Evolutionary conservation across 1,140 invertebrate species (phyloP).

Genomic region (Ylistrum balloti): DNA sequence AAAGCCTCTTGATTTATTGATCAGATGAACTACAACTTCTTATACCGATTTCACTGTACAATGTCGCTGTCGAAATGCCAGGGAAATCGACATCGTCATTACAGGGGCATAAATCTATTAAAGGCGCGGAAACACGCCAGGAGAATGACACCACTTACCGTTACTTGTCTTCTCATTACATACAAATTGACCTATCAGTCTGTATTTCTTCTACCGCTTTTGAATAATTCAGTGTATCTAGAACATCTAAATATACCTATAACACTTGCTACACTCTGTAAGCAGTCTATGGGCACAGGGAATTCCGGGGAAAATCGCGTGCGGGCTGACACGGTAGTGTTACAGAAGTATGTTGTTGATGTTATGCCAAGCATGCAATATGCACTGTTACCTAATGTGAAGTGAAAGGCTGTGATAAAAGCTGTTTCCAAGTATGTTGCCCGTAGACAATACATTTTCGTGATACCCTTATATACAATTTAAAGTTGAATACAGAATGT

Average conservation of each 20-base stretch:
- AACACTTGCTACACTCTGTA: neutral
- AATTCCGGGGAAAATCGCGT: neutral
- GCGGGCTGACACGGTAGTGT: neutral
- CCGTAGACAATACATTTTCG: neutral
- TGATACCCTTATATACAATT: too few relatives aligned
- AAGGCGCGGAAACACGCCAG: neutral
- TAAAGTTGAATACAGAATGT: too few relatives aligned
- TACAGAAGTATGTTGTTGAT: neutral
- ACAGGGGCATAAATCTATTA: neutral
- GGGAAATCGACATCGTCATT: neutral
- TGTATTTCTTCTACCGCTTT: conserved; percentile 1
- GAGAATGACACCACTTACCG: neutral
- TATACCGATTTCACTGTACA: neutral
- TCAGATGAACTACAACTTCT: neutral
- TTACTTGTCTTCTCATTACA: neutral
- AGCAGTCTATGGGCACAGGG: neutral
- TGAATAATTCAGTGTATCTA: conserved; percentile 20
- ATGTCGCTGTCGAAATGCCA: conserved; percentile 17
- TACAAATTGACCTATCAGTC: conserved; percentile 34
- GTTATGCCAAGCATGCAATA: neutral
- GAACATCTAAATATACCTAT: neutral
- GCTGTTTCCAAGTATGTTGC: neutral
- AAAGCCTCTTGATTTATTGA: conserved; percentile 27
- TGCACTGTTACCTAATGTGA: neutral
- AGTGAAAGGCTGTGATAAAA: neutral